These are phyloP conservation scores for Lucifuga dentata DNA, from an alignment of 2,113 vertebrate genomes.

Conservation along the genomic window DNA sequence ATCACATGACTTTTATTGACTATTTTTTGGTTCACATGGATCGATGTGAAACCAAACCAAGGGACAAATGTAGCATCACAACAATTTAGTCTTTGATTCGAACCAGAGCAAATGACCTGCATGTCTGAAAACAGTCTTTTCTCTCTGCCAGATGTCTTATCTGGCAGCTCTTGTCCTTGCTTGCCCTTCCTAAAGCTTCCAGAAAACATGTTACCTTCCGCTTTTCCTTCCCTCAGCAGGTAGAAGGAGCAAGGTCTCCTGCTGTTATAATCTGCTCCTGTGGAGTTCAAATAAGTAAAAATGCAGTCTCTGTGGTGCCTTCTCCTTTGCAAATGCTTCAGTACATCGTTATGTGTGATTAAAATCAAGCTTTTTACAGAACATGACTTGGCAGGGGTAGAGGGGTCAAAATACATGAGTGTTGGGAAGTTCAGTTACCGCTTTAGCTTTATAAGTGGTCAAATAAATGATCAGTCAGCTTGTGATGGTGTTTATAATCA, in stretches of 20 bases:
- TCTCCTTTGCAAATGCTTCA: conserved; percentile 33
- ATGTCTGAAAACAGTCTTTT: too few relatives aligned
- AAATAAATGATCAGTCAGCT: too few relatives aligned
- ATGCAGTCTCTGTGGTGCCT: conserved; percentile 23
- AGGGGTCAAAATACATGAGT: conserved; percentile 12
- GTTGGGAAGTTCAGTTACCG: conserved; percentile 27
- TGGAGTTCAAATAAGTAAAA: conserved; percentile 48
- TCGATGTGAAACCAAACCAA: too few relatives aligned
- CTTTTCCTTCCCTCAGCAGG: conserved; percentile 43
- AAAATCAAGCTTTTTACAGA: conserved; percentile 66
- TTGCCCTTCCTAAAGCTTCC: neutral
- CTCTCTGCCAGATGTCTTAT: too few relatives aligned
- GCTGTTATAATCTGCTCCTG: conserved; percentile 74
- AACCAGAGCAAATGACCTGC: too few relatives aligned
- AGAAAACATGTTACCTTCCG: conserved; percentile 14
- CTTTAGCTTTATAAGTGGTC: too few relatives aligned
- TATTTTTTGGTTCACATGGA: too few relatives aligned
- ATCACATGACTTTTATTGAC: too few relatives aligned
- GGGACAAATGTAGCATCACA: too few relatives aligned
- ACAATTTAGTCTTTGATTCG: too few relatives aligned
- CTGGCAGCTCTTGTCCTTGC: neutral
- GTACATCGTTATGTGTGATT: conserved; percentile 76
- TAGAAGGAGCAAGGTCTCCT: conserved; percentile 34
- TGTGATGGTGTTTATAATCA: too few relatives aligned
- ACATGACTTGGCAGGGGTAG: conserved; percentile 28